phyloP scores from a whole-genome alignment of 1,140 invertebrate genomes.

The Atta colombica region DNA sequence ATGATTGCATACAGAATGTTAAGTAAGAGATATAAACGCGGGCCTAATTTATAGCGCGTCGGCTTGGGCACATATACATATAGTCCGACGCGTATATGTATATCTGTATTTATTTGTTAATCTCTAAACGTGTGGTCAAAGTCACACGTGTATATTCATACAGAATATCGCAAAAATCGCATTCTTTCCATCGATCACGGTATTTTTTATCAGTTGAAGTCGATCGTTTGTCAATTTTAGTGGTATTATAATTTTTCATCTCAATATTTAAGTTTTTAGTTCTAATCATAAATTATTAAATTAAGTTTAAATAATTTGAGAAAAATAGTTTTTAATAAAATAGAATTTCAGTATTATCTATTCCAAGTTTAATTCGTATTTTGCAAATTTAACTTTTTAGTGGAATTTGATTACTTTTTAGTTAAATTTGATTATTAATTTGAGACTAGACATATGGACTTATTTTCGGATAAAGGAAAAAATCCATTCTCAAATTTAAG shows the following conservation, averaged over 20 bases:
- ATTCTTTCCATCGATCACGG: not conserved
- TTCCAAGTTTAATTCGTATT: not conserved
- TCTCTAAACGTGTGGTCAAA: constrained; percentile 44
- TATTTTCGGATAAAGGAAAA: constrained; percentile 6
- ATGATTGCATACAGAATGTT: not conserved
- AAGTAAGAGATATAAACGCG: constrained; percentile 19
- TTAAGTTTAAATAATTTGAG: not conserved
- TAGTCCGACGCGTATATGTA: constrained; percentile 70
- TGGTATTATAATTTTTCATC: not conserved
- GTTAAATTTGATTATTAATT: not conserved
- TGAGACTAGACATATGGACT: not conserved
- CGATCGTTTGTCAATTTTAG: not conserved
- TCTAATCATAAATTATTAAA: not conserved
- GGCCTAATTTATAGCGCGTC: constrained; percentile 36
- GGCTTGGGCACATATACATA: constrained; percentile 59
- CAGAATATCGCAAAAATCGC: constrained; percentile 40
- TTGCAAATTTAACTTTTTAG: not conserved
- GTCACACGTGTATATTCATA: constrained; percentile 39
- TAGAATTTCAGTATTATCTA: not conserved
- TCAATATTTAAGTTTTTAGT: not conserved
- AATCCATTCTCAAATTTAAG: not conserved
- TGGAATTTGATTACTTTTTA: not conserved
- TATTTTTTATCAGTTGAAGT: not conserved
- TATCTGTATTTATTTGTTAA: constrained; percentile 80
- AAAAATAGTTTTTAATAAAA: not conserved